phyloP scores from a whole-genome alignment of 37 sponge, comb jelly and placozoan species.

The Aplysina aerophoba region DNA sequence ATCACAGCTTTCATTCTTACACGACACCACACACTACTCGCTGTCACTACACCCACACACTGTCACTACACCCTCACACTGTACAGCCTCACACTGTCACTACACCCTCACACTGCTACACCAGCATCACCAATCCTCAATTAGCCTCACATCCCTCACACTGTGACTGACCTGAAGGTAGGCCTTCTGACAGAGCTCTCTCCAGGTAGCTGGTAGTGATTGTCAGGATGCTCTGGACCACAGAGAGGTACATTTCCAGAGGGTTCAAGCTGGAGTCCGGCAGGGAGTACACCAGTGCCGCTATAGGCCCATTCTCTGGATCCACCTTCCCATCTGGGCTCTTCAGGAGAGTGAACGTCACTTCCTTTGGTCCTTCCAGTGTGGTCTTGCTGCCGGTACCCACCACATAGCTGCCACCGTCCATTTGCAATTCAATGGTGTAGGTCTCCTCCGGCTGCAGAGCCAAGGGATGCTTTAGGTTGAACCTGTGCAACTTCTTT shows the following conservation, averaged over 20 bases:
- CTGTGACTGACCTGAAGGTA: background rate
- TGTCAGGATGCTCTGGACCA: slow-evolving; percentile 13
- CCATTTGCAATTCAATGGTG: slow-evolving; percentile 47
- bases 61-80: too few relatives aligned
- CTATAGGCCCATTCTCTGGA: slow-evolving; percentile 57
- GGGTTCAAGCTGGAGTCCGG: slow-evolving; percentile 29
- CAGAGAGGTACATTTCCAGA: slow-evolving; percentile 34
- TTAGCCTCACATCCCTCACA: too few relatives aligned
- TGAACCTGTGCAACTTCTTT: too few relatives aligned
- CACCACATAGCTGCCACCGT: slow-evolving; percentile 44
- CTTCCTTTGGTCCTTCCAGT: slow-evolving; percentile 52
- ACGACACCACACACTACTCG: too few relatives aligned
- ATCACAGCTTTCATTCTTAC: too few relatives aligned
- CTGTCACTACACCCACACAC: too few relatives aligned
- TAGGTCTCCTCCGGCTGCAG: slow-evolving; percentile 67
- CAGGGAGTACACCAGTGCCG: slow-evolving; percentile 70
- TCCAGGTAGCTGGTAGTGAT: slow-evolving; percentile 30
- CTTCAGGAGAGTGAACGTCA: slow-evolving; percentile 64
- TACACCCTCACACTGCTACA: too few relatives aligned
- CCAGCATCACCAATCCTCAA: too few relatives aligned
- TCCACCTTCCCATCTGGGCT: slow-evolving; percentile 32
- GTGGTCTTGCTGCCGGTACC: slow-evolving; percentile 57
- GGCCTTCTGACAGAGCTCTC: background rate
- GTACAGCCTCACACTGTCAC: too few relatives aligned
- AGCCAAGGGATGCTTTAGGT: background rate